These are phyloP conservation scores for Onchidella celtica DNA, from an alignment of 2,888 invertebrate genomes.

Conservation along the genomic window DNA sequence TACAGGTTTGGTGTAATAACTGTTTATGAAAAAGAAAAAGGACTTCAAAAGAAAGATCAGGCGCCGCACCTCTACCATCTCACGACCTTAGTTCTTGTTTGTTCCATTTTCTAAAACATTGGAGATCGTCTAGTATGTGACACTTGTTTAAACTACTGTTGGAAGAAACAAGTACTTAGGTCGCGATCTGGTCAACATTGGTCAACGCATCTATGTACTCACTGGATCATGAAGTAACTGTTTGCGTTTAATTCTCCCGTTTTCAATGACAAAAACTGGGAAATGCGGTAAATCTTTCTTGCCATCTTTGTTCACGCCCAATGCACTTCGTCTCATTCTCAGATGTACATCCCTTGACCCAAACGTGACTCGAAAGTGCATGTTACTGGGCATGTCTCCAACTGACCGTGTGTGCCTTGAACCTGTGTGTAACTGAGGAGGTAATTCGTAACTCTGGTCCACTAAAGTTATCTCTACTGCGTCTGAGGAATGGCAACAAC, in stretches of 20 bases:
- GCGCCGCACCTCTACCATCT: too few species aligned
- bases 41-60: too few species aligned
- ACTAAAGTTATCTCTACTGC: background rate
- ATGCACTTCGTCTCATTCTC: background rate
- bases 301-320: constrained; percentile 11
- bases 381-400: background rate
- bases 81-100: too few species aligned
- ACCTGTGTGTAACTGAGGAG: background rate
- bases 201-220: too few species aligned
- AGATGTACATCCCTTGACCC: constrained; percentile 14
- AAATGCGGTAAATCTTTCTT: constrained; percentile 19
- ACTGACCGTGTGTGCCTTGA: background rate
- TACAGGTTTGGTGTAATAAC: too few species aligned
- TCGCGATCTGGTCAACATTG: too few species aligned
- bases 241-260: constrained; percentile 19
- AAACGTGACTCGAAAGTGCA: constrained; percentile 17
- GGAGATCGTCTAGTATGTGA: too few species aligned
- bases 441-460: background rate
- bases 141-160: too few species aligned
- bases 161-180: too few species aligned
- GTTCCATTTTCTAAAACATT: too few species aligned
- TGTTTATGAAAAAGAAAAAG: too few species aligned
- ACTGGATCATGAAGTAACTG: background rate
- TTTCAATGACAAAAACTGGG: constrained; percentile 28
- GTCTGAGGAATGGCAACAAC: background rate